Conservation (phyloP, 2,888 invertebrate species). For the Pheosia gnoma region DNA sequence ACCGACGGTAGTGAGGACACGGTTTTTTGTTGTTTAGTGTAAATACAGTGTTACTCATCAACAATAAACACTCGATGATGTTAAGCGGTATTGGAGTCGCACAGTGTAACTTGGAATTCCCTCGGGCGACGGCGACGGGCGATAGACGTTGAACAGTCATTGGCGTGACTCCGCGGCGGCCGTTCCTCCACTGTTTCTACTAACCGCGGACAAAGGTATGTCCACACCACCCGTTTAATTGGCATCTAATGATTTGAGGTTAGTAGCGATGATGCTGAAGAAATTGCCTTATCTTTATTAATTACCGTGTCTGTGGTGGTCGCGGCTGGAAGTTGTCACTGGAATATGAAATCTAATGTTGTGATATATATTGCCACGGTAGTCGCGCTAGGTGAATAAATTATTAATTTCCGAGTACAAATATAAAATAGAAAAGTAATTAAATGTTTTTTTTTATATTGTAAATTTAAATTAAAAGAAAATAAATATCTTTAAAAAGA, state of each 20-base stretch:
- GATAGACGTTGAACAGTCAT: conserved; percentile 50
- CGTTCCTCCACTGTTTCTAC: conserved; percentile 39
- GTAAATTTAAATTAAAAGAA: too few relatives aligned
- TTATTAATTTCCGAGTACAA: too few relatives aligned
- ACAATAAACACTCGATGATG: conserved; percentile 26
- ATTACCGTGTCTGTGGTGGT: conserved; percentile 31
- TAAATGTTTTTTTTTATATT: too few relatives aligned
- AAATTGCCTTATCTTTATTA: conserved; percentile 15
- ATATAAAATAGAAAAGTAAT: too few relatives aligned
- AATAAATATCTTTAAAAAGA: conserved; percentile 48
- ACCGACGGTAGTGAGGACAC: conserved; percentile 31
- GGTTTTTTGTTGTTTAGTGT: conserved; percentile 28
- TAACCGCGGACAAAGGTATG: conserved; percentile 52
- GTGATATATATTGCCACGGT: too few relatives aligned
- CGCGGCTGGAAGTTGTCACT: conserved; percentile 10
- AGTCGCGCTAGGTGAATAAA: too few relatives aligned
- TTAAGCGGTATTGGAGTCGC: conserved; percentile 42
- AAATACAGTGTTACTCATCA: conserved; percentile 16
- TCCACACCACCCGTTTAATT: conserved; percentile 51
- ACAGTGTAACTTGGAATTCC: conserved; percentile 52
- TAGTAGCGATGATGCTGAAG: conserved; percentile 40
- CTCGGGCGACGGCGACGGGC: conserved; percentile 38
- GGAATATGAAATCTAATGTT: neutral
- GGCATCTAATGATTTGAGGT: conserved; percentile 55
- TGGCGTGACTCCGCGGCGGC: conserved; percentile 53